Base-by-base conservation (phyloP, 1,140 invertebrate species). In the Adoxophyes honmai region DNA sequence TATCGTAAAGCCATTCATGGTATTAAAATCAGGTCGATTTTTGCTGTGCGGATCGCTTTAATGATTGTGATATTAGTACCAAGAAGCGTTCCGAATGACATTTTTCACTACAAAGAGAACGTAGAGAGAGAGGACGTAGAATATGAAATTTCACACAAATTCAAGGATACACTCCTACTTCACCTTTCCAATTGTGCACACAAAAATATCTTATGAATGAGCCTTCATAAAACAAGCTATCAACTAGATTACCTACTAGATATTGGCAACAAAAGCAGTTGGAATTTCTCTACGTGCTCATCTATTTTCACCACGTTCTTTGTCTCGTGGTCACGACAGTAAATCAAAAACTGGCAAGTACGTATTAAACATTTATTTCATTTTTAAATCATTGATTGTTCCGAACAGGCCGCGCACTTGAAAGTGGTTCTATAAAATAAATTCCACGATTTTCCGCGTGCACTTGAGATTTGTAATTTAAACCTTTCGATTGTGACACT, bases 381-480 rank as follows among this genome's bases (percentile, higher is more conserved):
- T 18, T 65, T 60, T 61, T 67, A 57, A 48, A 51, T 18, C 38
- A n/a, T 68, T 68, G 55, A 71, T 74, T 72, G 66, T 73, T 69
- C 67, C 53, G 64, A 71, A 70, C 68, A 62, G 51, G 51, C 39
- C 8, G 52, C 52, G 55, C 67, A 64, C 69, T 66, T 70, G 62
- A 54, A 66, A 42, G 38, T 54, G 42, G 33, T 9, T 34, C 16
- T 57, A 57, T 60, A 61, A 70, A 77, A 75, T 70, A 69, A 56
- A 81, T 75, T 73, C 66, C 68, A 68, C 67, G 65, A 75, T 39
- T 68, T 60, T 71, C 55, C 42, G 11, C 62, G 42, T 59, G 18
- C 48, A 53, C 52, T 57, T 53, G 57, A 54, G 55, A 69, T 76
- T 73, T 75, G 70, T 76, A 72, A 70, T 78, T 74, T 75, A 78